Percentiles rank a stretch among this genome's conserved stretches.
Evolutionary conservation across 2,888 invertebrate genomes (phyloP).

Genomic region (Unio delphinus): DNA sequence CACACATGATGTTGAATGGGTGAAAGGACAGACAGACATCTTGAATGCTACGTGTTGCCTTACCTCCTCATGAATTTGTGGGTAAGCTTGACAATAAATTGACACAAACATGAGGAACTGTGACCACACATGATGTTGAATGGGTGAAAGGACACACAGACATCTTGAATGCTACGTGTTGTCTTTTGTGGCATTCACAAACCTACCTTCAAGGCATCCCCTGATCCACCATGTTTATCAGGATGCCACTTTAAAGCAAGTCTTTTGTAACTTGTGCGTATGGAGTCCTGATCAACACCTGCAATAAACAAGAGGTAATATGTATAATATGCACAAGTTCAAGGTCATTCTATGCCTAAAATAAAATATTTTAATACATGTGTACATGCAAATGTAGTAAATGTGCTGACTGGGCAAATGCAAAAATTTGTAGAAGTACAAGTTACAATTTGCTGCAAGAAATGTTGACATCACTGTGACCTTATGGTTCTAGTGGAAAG

Average conservation of each 20-base stretch:
- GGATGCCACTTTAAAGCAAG: slow-evolving; percentile 70
- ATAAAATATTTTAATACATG: no score
- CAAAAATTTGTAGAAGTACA: no score
- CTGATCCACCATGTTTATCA: slow-evolving; percentile 64
- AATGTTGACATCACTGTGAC: no score
- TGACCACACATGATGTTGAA: neutral
- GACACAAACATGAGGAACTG: no score
- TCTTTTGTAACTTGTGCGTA: slow-evolving; percentile 67
- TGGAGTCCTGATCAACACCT: slow-evolving; percentile 66
- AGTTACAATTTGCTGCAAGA: no score
- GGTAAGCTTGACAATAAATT: no score
- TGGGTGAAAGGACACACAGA: neutral
- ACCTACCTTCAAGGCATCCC: slow-evolving; percentile 59
- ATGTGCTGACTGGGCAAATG: no score
- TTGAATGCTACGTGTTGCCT: neutral
- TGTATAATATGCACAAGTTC: neutral
- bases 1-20: neutral
- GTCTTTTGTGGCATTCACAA: neutral
- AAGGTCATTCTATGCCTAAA: no score
- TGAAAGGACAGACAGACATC: neutral
- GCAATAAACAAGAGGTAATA: slow-evolving; percentile 15
- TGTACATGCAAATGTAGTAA: no score
- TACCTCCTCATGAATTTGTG: no score
- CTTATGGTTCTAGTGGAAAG: no score
- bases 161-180: neutral